phyloP scores from a whole-genome alignment of 2,113 vertebrate genomes.

The Sardina pilchardus region DNA sequence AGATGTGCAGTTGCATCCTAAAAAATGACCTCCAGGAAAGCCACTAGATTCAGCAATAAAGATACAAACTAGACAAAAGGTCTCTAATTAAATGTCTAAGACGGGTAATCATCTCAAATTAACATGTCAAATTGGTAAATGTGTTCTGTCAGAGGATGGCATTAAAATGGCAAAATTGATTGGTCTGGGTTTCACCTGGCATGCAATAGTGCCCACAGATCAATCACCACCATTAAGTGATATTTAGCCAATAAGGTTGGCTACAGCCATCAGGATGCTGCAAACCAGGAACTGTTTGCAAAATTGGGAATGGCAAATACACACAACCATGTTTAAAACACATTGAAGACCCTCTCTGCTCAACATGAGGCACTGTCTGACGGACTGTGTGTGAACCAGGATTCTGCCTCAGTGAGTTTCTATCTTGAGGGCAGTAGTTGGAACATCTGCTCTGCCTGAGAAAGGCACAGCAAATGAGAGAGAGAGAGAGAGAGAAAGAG shows the following conservation, averaged over 20 bases:
- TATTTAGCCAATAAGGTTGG: slow-evolving; percentile 24
- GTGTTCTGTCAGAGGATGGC: neutral
- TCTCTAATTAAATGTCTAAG: neutral
- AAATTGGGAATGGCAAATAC: too few species aligned
- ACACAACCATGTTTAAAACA: too few species aligned
- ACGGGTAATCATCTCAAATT: slow-evolving; percentile 10
- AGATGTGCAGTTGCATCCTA: neutral
- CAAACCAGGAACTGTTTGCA: slow-evolving; percentile 5
- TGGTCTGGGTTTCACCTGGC: neutral
- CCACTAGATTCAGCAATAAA: neutral
- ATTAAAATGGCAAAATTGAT: slow-evolving; percentile 10
- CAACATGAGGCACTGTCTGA: neutral
- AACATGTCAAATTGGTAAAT: neutral
- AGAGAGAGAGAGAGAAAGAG: neutral
- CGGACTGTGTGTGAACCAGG: neutral
- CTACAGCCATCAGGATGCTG: neutral
- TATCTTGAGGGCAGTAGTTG: neutral
- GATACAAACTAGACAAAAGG: neutral
- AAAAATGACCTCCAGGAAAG: neutral
- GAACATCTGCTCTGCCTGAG: neutral
- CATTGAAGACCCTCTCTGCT: neutral
- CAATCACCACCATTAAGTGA: slow-evolving; percentile 31
- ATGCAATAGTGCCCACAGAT: slow-evolving; percentile 17
- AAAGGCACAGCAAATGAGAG: neutral
- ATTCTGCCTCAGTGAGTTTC: neutral